Evolutionary conservation across 1,140 invertebrate genomes (phyloP), one percentile per base, ranked within the genome.

Genomic region (Macrostomum lignano): DNA sequence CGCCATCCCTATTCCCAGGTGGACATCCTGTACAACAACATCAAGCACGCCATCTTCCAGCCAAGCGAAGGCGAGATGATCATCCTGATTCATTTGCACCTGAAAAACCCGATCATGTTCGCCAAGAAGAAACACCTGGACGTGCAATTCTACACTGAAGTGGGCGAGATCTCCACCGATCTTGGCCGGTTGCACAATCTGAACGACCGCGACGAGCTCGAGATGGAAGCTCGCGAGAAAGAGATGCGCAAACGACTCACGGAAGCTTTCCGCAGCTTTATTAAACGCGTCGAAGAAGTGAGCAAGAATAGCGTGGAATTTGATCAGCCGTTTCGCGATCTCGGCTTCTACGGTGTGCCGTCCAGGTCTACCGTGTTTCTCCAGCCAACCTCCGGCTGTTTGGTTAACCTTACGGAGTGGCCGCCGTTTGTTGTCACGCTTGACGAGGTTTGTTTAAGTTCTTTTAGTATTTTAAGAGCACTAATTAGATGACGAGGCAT

Each of bases 11-110:
- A n/a, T n/a, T n/a, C n/a, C n/a, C n/a, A 94, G 67, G 84, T 98
- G 1, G 91, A 98, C 49, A 91, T 98, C 44, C 60, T 98, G 13
- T 98, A 96, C 49, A 96, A 96, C 61, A 98, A 98, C 55, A 94
- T 98, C 40, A 91, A 93, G 51, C 86, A 96, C 55, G 86, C 91
- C 4, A 91, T 96, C 60, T 98, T 93, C 58, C 88, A 96, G 63
- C 88, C 91, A 0, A 96, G 88, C 56, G 88, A 96, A 58, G 75
- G 79, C 36, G 91, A 98, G 64, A 94, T 96, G 84, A 93, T 98
- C 33, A 96, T 98, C 49, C 58, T 98, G 5, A 62, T 98, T 28
- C 91, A 98, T 66, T 98, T 96, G 51, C 81, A 94, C 63, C 63
- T 98, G 19, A 94, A 86, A 68, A 77, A 94, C 57, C 81, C 84